Conservation (phyloP, 2,113 vertebrate genomes). For the Melanostigma gelatinosum region DNA sequence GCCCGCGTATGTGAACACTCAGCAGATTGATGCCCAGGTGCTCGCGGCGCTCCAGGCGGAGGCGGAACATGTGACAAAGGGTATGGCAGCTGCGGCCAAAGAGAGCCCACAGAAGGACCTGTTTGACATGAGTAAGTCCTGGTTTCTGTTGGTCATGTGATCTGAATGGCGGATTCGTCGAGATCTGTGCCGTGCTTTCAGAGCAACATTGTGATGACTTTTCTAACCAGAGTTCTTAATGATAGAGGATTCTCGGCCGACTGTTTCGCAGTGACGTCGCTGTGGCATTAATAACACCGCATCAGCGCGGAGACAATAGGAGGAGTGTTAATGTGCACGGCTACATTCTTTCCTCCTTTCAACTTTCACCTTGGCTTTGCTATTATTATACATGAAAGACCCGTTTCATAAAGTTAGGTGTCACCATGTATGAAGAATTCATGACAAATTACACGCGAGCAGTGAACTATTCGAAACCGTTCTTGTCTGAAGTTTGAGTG, state of each 20-base stretch:
- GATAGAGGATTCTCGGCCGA: constrained; percentile 46
- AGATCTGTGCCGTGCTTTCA: background rate
- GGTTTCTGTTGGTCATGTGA: background rate
- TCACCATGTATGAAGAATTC: constrained; percentile 14
- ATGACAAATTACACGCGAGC: constrained; percentile 31
- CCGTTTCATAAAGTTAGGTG: constrained; percentile 5
- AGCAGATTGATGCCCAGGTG: constrained; percentile 87
- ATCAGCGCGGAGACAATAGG: constrained; percentile 52
- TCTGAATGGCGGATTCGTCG: background rate
- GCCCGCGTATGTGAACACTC: constrained; percentile 93
- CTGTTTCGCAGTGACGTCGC: constrained; percentile 28
- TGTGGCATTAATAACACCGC: constrained; percentile 48
- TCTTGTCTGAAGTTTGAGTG: constrained; percentile 19
- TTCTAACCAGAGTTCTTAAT: constrained; percentile 53
- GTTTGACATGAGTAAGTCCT: constrained; percentile 96
- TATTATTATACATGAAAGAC: constrained; percentile 44
- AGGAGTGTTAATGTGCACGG: constrained; percentile 17
- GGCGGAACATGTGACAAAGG: constrained; percentile 76
- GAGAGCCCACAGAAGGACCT: constrained; percentile 92
- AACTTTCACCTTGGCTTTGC: constrained; percentile 22
- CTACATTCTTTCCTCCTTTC: constrained; percentile 35
- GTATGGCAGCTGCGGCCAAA: constrained; percentile 76
- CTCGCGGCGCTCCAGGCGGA: constrained; percentile 83
- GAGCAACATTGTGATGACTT: background rate
- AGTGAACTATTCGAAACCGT: constrained; percentile 12